These are phyloP conservation scores for Catostylus mosaicus DNA, from an alignment of 30 jellyfish, hydroid and myxozoan genomes.

Conservation along the genomic window DNA sequence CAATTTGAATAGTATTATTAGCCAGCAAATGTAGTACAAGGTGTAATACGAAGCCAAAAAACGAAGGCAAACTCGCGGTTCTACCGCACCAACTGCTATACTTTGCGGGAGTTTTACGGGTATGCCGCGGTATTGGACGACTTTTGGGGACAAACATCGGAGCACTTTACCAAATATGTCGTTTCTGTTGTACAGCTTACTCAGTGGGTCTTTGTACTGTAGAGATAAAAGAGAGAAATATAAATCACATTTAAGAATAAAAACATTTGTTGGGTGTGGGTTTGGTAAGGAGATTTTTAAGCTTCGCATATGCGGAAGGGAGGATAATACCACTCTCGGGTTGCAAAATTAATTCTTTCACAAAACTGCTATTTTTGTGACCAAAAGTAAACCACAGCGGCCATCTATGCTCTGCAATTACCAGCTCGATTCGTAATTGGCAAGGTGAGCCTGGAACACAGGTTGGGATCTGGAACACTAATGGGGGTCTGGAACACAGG, in stretches of 20 bases:
- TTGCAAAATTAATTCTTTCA: too few species aligned
- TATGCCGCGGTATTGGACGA: slow-evolving; percentile 18
- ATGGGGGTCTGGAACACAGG: too few species aligned
- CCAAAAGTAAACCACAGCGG: too few species aligned
- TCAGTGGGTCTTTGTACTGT: slow-evolving; percentile 53
- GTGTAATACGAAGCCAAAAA: slow-evolving; percentile 80
- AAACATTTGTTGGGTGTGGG: background rate
- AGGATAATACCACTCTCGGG: too few species aligned
- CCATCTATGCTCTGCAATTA: too few species aligned
- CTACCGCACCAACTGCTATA: slow-evolving; percentile 10
- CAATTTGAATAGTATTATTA: slow-evolving; percentile 46
- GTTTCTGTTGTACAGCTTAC: slow-evolving; percentile 58
- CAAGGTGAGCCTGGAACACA: too few species aligned
- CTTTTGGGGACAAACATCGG: slow-evolving; percentile 69
- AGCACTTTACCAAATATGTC: slow-evolving; percentile 52
- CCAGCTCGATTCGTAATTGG: too few species aligned
- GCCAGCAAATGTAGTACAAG: slow-evolving; percentile 66
- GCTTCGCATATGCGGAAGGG: too few species aligned
- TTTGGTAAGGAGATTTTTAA: background rate
- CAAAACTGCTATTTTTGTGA: too few species aligned
- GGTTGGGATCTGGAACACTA: too few species aligned
- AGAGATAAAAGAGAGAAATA: background rate
- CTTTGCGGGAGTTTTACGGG: slow-evolving; percentile 55
- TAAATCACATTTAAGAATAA: background rate
- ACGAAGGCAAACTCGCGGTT: slow-evolving; percentile 82